Base-by-base conservation (phyloP, 2,888 invertebrate species). In the Sesia apiformis region DNA sequence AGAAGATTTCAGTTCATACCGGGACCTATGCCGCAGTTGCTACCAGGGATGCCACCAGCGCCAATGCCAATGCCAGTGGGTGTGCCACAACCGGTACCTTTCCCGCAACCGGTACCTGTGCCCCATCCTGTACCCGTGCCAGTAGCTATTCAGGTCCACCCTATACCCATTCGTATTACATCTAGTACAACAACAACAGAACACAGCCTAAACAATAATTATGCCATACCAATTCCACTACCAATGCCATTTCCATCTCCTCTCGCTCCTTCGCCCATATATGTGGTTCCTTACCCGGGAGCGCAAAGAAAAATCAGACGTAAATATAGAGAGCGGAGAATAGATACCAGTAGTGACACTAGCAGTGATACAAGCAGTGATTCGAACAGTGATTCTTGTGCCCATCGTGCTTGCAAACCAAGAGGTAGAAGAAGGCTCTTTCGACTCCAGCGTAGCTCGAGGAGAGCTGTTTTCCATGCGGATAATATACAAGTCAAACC, bases 401-500 rank as follows among this genome's bases (percentile, higher is more conserved):
- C 51, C 4, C 38, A 54, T 54, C 53, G 64, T 38, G 56, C 55
- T 49, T 52, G 40, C 40, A 50, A 41, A 7, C 49, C 60, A 52
- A 54, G 53, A 51, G 56, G 23, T 52, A 4, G 59, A 52, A 52
- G 42, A 7, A 39, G 52, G 42, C 53, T 23, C 23, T 23, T 23
- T 23, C 23, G 23, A 23, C 23, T 23, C 23, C 23, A 23, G 23
- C 23, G 23, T 23, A 23, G 23, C 2, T 23, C 23, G 1, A 23
- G 23, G 23, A 23, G 55, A 39, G 63, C 57, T 4, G 57, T 57
- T 23, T 23, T 23, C 23, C 38, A 2, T 23, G 23, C 23, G 23
- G 59, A 68, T 5, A 55, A 57, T 42, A 62, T 67, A 54, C 46
- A 64, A 6, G 65, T 69, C 6, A 63, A 66, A 49, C 69, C 68